Conservation (phyloP, 2,113 vertebrate genomes). For the Rhodinocichla rosea region DNA sequence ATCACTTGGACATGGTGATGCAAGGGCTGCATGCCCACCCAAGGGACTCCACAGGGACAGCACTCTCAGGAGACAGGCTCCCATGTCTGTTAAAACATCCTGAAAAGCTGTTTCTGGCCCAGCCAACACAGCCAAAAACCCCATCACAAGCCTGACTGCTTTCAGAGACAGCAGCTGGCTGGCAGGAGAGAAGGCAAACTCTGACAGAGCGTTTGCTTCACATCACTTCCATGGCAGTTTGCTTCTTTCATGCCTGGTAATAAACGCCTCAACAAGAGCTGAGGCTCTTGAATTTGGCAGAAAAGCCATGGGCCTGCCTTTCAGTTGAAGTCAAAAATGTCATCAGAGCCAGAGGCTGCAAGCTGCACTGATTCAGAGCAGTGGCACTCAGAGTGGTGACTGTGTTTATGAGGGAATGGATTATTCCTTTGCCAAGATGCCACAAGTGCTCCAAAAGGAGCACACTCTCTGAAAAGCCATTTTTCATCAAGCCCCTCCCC, state of each 20-base stretch:
- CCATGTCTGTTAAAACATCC: not conserved
- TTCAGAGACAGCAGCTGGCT: not conserved
- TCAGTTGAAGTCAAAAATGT: not conserved
- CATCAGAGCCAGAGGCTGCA: not conserved
- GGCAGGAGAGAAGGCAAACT: not conserved
- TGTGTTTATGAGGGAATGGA: not conserved
- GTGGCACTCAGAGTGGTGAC: not conserved
- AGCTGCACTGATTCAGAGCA: not conserved
- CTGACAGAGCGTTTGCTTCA: not conserved
- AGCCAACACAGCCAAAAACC: not conserved
- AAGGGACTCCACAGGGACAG: not conserved
- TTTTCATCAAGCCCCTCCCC: not conserved
- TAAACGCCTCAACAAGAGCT: not conserved
- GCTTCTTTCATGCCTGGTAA: not conserved
- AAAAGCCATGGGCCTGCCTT: not conserved
- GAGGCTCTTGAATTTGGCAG: not conserved
- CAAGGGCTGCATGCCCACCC: not conserved
- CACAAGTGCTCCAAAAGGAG: not conserved
- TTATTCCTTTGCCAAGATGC: not conserved
- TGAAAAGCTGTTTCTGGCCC: not conserved
- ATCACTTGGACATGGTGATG: rapidly evolving
- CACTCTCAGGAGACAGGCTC: not conserved
- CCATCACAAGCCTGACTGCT: not conserved
- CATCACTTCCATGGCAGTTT: not conserved
- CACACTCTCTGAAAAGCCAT: not conserved